Evolutionary conservation across 2,797 vertebrate genomes (phyloP).

Genomic region (Kryptopterus vitreolus): DNA sequence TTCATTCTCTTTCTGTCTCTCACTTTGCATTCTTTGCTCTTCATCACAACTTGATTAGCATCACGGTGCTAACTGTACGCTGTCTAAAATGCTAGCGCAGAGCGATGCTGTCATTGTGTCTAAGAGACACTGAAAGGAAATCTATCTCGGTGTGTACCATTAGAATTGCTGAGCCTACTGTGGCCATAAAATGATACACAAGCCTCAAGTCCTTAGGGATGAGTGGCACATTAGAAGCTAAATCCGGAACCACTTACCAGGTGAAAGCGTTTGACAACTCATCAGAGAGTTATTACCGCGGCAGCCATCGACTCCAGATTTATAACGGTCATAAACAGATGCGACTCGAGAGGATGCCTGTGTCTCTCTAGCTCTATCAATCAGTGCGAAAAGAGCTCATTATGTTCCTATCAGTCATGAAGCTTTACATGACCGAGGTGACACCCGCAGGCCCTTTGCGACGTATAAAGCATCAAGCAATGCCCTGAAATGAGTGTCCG

Average conservation of each 20-base stretch:
- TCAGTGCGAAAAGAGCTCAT: conserved; percentile 34
- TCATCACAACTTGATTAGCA: conserved; percentile 21
- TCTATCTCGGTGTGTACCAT: conserved; percentile 33
- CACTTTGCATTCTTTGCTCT: neutral
- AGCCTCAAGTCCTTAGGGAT: conserved; percentile 18
- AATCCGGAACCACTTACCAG: conserved; percentile 27
- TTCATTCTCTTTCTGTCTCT: conserved; percentile 22
- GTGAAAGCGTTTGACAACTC: conserved; percentile 28
- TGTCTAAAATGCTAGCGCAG: conserved; percentile 29
- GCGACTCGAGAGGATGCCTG: conserved; percentile 22
- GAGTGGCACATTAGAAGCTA: conserved; percentile 29
- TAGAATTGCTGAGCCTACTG: conserved; percentile 26
- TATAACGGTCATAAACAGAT: conserved; percentile 41
- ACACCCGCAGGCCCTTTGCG: conserved; percentile 2
- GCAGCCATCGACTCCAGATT: conserved; percentile 17
- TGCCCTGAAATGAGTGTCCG: conserved; percentile 6
- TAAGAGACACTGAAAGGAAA: conserved; percentile 47
- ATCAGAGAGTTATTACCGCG: conserved; percentile 38
- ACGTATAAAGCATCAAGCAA: conserved; percentile 5
- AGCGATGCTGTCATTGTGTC: conserved; percentile 34
- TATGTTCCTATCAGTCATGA: conserved; percentile 34
- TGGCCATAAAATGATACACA: conserved; percentile 24
- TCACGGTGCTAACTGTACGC: conserved; percentile 40
- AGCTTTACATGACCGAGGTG: conserved; percentile 29
- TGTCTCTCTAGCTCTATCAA: conserved; percentile 14